phyloP scores from a whole-genome alignment of 2,113 vertebrate species.

The pig (Sus scrofa) region T2T-Sscrofa CM000818.6:128853001-128853500 shows the following conservation, averaged over 20 bases:
- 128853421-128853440: not conserved
- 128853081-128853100: no score
- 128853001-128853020: no score
- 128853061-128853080: no score
- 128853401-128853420: not conserved
- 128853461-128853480: not conserved
- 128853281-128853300: not conserved
- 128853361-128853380: not conserved
- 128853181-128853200: not conserved
- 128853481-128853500: slow-evolving; percentile 55
- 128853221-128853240: slow-evolving; percentile 56
- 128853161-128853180: not conserved
- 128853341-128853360: not conserved
- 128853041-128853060: no score
- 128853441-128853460: not conserved
- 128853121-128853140: not conserved
- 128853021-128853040: no score
- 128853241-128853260: slow-evolving; percentile 55
- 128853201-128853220: slow-evolving; percentile 24
- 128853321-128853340: not conserved
- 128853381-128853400: not conserved
- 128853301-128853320: not conserved
- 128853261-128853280: slow-evolving; percentile 15
- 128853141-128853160: not conserved
- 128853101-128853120: slow-evolving; percentile 51